Evolutionary conservation across 2,888 invertebrate species (phyloP).

Genomic region (Drosophila anomelani): DNA sequence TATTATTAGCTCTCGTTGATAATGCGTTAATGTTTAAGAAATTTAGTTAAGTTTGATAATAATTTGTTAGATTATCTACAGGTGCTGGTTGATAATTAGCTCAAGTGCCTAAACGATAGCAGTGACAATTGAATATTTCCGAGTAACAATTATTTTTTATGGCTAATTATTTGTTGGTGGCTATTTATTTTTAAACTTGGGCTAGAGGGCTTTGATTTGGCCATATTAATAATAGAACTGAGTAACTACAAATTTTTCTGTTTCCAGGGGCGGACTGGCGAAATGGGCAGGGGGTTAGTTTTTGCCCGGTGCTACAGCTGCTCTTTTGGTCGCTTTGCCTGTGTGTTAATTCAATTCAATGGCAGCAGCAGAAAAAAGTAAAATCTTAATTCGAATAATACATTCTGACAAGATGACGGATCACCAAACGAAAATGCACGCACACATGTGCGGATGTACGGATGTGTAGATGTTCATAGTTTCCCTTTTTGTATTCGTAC

Average conservation of each 20-base stretch:
- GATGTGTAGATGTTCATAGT: constrained; percentile 61
- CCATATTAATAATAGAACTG: constrained; percentile 34
- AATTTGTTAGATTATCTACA: constrained; percentile 33
- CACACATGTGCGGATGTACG: constrained; percentile 41
- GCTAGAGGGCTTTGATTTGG: constrained; percentile 18
- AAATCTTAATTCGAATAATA: constrained; percentile 85
- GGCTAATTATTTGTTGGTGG: constrained; percentile 8
- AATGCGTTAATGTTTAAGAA: not conserved
- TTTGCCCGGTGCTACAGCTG: constrained; percentile 36
- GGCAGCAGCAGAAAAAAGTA: constrained; percentile 78
- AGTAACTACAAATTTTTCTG: constrained; percentile 22
- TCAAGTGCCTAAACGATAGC: constrained; percentile 33
- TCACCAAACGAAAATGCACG: constrained; percentile 83
- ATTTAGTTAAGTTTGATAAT: constrained; percentile 21
- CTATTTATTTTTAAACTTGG: constrained; percentile 35
- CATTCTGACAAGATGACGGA: constrained; percentile 85
- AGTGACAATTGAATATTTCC: constrained; percentile 25
- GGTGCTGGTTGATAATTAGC: constrained; percentile 29
- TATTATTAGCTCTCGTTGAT: not conserved
- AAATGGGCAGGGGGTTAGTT: constrained; percentile 33
- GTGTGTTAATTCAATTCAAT: constrained; percentile 77
- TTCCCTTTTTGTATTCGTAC: constrained; percentile 58
- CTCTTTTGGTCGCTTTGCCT: constrained; percentile 28
- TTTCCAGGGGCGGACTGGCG: constrained; percentile 4
- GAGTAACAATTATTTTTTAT: constrained; percentile 14